Conservation (phyloP, 1,140 invertebrate species). For the Grapholita molesta region DNA sequence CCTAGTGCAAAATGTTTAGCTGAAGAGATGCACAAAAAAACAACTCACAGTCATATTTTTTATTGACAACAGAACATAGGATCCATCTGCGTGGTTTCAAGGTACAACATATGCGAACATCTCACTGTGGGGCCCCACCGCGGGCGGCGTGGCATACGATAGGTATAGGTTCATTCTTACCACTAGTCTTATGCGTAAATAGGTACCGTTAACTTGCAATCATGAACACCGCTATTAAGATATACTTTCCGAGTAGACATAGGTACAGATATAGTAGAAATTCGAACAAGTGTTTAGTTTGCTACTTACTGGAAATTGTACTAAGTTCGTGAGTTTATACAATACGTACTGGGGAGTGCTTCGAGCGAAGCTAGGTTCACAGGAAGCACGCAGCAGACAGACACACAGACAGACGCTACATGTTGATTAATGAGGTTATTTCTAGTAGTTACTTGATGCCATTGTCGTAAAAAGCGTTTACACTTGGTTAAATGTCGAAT, state of each 20-base stretch:
- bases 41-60: conserved; percentile 34
- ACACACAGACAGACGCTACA: not conserved
- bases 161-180: not conserved
- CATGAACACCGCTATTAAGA: conserved; percentile 9
- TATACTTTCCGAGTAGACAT: conserved; percentile 3
- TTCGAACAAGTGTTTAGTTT: not conserved
- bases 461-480: not conserved
- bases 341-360: conserved; percentile 1
- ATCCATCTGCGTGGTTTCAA: conserved; percentile 21
- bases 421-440: not conserved
- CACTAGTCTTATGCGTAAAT: conserved; percentile 1
- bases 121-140: conserved; percentile 15
- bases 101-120: conserved; percentile 20
- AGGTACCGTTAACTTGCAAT: conserved; percentile 6
- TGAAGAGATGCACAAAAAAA: not conserved
- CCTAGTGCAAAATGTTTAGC: too few species aligned
- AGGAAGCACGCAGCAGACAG: not conserved
- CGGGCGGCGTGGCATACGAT: not conserved
- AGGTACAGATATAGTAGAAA: conserved; percentile 14
- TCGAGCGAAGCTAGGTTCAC: not conserved
- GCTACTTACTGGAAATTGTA: not conserved
- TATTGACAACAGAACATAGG: conserved; percentile 57
- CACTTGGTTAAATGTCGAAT: not conserved
- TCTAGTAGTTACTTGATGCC: not conserved
- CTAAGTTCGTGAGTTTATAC: not conserved